Base-by-base conservation (phyloP, 2,113 vertebrate genomes). In the Forbesichthys papilliferus region DNA sequence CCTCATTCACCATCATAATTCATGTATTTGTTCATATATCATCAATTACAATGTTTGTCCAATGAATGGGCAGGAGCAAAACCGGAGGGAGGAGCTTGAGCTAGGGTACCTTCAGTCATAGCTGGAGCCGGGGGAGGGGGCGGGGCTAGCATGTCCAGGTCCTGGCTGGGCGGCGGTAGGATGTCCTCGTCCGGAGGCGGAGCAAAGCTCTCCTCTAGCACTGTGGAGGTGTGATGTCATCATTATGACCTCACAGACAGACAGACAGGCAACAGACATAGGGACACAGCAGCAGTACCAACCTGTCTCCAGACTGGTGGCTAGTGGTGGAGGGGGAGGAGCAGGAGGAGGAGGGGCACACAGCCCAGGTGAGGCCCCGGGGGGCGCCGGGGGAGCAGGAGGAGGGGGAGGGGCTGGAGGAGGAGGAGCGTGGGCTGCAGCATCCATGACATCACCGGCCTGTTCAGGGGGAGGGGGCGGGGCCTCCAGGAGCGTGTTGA, bases 201-300 rank as follows among this genome's bases (percentile, higher is more conserved):
- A 20, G 78, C 77, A 10, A 77, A 74, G 4, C 73, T 77, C 73
- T 93, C 92, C 60, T 92, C 91, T 13, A 87, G 61, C 68, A 93
- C 92, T 93, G 53, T 61, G 36, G 52, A 46, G 48, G 66, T 14
- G 12, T 65, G 61, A 78, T 66, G 70, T 72, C 65, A 72, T 69
- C 33, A 68, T 18, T 52, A 12, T 13, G 27, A 58, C 56, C 27
- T 33, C 18, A 33, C 20, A 54, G 5, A 53, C 18, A 47, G 0
- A 55, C 3, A 65, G 16, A 20, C 14, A 66, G 27, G 27, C 27
- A 27, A 27, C 27, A 27, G 20, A 20, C 20, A 20, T 20, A 20
- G 27, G 27, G 27, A 27, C 27, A 27, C 27, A 27, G 27, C 27
- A 27, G 27, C 27, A 27, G 27, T 27, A 27, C 27, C 2, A 2